Conservation (phyloP, 2,888 invertebrate genomes). For the Nemotelus nigrinus region DNA sequence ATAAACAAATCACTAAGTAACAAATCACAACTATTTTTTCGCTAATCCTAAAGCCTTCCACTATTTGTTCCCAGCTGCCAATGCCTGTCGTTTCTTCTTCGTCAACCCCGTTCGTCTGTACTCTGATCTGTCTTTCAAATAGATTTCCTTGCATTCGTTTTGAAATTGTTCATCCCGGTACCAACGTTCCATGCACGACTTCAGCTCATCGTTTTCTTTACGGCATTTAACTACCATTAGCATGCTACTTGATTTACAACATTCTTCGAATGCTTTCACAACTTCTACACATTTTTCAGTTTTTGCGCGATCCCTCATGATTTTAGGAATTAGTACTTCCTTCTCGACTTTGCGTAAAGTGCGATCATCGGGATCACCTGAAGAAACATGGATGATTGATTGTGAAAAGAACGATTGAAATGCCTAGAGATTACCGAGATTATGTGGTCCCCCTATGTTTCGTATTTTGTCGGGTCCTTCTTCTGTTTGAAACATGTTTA, state of each 20-base stretch:
- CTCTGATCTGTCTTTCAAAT: slow-evolving; percentile 82
- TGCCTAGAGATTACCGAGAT: slow-evolving; percentile 22
- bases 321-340: slow-evolving; percentile 88
- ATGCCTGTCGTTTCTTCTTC: slow-evolving; percentile 64
- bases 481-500: slow-evolving; percentile 23
- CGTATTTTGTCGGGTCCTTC: slow-evolving; percentile 27
- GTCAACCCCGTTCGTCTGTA: slow-evolving; percentile 83
- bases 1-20: slow-evolving; percentile 51
- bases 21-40: slow-evolving; percentile 62
- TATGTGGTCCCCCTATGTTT: slow-evolving; percentile 38
- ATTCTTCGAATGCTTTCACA: slow-evolving; percentile 76
- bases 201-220: slow-evolving; percentile 74
- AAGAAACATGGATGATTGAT: neutral
- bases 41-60: slow-evolving; percentile 48
- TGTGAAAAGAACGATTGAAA: neutral
- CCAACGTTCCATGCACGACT: slow-evolving; percentile 79
- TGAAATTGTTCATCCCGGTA: slow-evolving; percentile 80
- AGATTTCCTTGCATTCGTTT: slow-evolving; percentile 78
- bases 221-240: slow-evolving; percentile 81
- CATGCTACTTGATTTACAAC: slow-evolving; percentile 76
- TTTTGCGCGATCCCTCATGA: slow-evolving; percentile 85
- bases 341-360: slow-evolving; percentile 86
- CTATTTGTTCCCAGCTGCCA: neutral
- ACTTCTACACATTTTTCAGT: slow-evolving; percentile 79
- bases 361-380: slow-evolving; percentile 69